Evolutionary conservation across 2,797 vertebrate species (phyloP).

Genomic region (Xiphophorus birchmanni): DNA sequence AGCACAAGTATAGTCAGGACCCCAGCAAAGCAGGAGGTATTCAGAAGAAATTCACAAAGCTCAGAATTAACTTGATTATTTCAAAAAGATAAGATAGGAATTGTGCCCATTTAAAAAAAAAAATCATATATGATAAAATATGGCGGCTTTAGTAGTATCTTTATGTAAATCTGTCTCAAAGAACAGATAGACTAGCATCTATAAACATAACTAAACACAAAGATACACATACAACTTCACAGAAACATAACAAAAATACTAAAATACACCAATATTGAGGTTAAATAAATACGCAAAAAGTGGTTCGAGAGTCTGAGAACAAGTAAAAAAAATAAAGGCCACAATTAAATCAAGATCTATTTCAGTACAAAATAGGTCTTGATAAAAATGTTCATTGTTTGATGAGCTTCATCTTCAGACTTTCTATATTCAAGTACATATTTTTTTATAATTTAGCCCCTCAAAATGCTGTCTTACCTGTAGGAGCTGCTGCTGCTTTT

Average conservation of each 20-base stretch:
- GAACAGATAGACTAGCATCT: background rate
- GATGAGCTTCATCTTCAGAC: background rate
- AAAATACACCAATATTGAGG: background rate
- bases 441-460: background rate
- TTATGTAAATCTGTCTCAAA: background rate
- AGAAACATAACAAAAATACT: background rate
- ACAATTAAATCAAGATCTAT: background rate
- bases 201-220: background rate
- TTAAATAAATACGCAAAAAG: background rate
- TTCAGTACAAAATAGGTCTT: background rate
- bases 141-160: background rate
- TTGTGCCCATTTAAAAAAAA: background rate
- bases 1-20: background rate
- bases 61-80: background rate
- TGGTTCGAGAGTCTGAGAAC: background rate
- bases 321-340: background rate
- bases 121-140: background rate
- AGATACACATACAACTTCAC: background rate
- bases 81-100: background rate
- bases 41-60: background rate
- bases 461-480: conserved; percentile 79
- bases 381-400: background rate
- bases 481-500: conserved; percentile 91
- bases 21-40: background rate
- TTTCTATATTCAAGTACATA: background rate